phyloP scores from a whole-genome alignment of 2,113 vertebrate species.

The Mystacornis crossleyi region DNA sequence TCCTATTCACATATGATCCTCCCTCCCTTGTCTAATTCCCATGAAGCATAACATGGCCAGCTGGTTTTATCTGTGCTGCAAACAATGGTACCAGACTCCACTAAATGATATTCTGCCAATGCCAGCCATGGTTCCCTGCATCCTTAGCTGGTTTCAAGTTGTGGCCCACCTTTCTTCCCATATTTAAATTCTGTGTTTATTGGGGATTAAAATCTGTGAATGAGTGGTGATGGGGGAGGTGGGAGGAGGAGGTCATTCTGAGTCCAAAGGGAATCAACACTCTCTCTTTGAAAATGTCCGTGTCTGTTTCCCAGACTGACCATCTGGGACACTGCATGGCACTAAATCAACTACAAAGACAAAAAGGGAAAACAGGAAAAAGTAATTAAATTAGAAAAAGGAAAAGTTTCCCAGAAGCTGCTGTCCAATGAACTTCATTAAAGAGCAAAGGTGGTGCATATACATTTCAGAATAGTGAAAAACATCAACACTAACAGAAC shows the following conservation, averaged over 20 bases:
- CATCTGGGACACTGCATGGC: constrained; percentile 58
- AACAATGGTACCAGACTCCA: constrained; percentile 52
- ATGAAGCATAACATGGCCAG: constrained; percentile 70
- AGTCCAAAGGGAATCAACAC: constrained; percentile 64
- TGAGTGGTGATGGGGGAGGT: background rate
- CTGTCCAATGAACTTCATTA: background rate
- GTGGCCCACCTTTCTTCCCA: constrained; percentile 46
- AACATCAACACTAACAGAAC: background rate
- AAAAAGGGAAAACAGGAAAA: constrained; percentile 1
- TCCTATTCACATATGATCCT: constrained; percentile 64
- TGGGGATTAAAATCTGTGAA: constrained; percentile 67
- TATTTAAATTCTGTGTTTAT: constrained; percentile 45
- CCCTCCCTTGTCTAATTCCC: constrained; percentile 69
- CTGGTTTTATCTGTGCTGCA: constrained; percentile 56
- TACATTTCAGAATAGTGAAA: background rate
- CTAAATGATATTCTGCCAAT: constrained; percentile 32
- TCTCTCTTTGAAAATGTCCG: constrained; percentile 62
- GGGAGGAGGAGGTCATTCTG: constrained; percentile 60
- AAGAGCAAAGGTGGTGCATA: background rate
- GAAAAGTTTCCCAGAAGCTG: background rate
- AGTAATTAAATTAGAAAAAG: constrained; percentile 27
- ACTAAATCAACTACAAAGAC: constrained; percentile 59
- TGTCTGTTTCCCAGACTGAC: constrained; percentile 69
- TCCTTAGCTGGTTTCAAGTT: constrained; percentile 53
- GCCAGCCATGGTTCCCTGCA: constrained; percentile 11